phyloP scores from a whole-genome alignment of 2,888 invertebrate species.

The Hemaris fuciformis region DNA sequence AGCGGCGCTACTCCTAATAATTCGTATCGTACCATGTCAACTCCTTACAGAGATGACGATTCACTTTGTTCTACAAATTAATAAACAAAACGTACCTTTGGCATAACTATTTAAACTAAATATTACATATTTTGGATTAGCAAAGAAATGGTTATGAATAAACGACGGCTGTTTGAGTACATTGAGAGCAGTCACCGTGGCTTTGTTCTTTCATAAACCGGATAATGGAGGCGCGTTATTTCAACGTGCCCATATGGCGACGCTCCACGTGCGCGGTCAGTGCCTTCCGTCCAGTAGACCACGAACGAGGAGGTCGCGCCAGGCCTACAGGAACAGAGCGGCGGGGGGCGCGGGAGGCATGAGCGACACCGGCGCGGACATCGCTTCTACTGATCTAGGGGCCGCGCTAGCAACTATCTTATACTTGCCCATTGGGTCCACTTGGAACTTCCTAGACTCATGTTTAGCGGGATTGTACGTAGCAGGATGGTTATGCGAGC shows the following conservation, averaged over 20 bases:
- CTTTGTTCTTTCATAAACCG: slow-evolving; percentile 23
- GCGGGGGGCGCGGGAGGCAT: slow-evolving; percentile 65
- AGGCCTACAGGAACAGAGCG: slow-evolving; percentile 74
- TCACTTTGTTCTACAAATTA: slow-evolving; percentile 5
- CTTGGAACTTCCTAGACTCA: slow-evolving; percentile 70
- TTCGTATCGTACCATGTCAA: slow-evolving; percentile 2
- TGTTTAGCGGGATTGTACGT: slow-evolving; percentile 74
- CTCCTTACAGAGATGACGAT: not conserved
- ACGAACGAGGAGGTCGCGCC: slow-evolving; percentile 79
- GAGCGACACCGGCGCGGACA: slow-evolving; percentile 44
- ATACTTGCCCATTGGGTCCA: slow-evolving; percentile 77
- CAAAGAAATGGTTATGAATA: slow-evolving; percentile 26
- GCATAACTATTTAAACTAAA: slow-evolving; percentile 34
- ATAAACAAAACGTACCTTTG: slow-evolving; percentile 11
- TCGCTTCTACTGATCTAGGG: slow-evolving; percentile 36
- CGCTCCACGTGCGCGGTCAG: slow-evolving; percentile 64
- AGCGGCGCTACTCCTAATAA: slow-evolving; percentile 10
- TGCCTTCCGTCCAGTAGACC: slow-evolving; percentile 66
- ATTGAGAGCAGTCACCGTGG: slow-evolving; percentile 13
- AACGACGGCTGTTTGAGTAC: slow-evolving; percentile 19
- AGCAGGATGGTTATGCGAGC: slow-evolving; percentile 71
- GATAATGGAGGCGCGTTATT: not conserved
- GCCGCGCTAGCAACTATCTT: slow-evolving; percentile 65
- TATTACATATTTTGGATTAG: slow-evolving; percentile 21
- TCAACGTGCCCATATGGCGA: slow-evolving; percentile 40